These are phyloP conservation scores for Clusia tigrina DNA, from an alignment of 2,888 invertebrate genomes.

Conservation along the genomic window DNA sequence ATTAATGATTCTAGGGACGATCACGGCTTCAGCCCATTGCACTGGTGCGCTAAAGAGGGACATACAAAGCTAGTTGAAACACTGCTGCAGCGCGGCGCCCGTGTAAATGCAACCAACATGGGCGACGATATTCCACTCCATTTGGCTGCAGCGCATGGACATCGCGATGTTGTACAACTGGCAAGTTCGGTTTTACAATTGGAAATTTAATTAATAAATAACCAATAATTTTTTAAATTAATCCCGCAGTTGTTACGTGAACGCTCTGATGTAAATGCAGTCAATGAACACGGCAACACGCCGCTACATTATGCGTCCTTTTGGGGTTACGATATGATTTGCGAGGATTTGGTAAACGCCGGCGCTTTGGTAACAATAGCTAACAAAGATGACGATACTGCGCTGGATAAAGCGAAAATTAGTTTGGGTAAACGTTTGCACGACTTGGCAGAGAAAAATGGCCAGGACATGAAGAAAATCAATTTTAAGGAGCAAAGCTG, in stretches of 20 bases:
- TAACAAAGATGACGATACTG: constrained; percentile 95
- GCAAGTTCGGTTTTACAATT: constrained; percentile 67
- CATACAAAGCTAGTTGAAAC: constrained; percentile 94
- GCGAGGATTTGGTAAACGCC: constrained; percentile 90
- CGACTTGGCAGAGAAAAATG: constrained; percentile 86
- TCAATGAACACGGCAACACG: constrained; percentile 98
- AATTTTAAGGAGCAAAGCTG: constrained; percentile 98
- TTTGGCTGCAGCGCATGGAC: constrained; percentile 95
- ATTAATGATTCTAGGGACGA: constrained; percentile 85
- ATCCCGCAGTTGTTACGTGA: constrained; percentile 61
- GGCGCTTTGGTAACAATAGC: constrained; percentile 92
- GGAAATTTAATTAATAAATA: constrained; percentile 1
- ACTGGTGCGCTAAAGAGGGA: constrained; percentile 98
- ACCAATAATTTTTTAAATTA: too few relatives aligned
- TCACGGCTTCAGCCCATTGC: constrained; percentile 98
- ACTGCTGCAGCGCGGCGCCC: constrained; percentile 88
- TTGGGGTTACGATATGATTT: constrained; percentile 93
- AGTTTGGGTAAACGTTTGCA: constrained; percentile 74
- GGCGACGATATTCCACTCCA: constrained; percentile 99
- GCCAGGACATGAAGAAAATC: constrained; percentile 94
- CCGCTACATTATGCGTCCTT: constrained; percentile 99
- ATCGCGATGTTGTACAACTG: constrained; percentile 89
- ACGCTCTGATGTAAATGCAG: constrained; percentile 92
- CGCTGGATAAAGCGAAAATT: constrained; percentile 91
- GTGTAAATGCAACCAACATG: constrained; percentile 97